Evolutionary conservation across 2,888 invertebrate genomes (phyloP).

Genomic region (Elmis aenea): DNA sequence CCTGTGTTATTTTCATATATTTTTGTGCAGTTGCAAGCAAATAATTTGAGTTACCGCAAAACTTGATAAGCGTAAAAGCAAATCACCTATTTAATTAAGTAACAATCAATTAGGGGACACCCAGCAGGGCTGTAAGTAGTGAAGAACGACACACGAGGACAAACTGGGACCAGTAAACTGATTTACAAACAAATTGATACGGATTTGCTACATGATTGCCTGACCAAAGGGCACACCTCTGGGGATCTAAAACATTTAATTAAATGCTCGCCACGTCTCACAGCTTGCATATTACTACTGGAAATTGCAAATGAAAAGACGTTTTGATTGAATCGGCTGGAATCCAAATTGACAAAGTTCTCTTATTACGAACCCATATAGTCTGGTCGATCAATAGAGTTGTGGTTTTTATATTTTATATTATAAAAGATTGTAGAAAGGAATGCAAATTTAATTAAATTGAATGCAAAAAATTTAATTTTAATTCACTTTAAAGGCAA

Average conservation of each 20-base stretch:
- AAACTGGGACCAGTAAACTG: too few species aligned
- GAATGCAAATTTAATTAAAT: too few species aligned
- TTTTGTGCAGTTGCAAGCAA: too few species aligned
- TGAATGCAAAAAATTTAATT: conserved; percentile 2
- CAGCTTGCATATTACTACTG: conserved; percentile 33
- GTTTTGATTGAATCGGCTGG: conserved; percentile 18
- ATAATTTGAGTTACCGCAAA: too few species aligned
- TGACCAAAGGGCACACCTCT: conserved; percentile 40
- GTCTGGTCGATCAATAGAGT: conserved; percentile 11
- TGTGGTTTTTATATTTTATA: too few species aligned
- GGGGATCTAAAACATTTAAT: conserved; percentile 41
- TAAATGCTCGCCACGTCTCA: conserved; percentile 37
- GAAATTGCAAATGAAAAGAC: conserved; percentile 28
- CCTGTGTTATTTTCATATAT: too few species aligned
- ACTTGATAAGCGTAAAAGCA: too few species aligned
- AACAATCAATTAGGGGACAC: conserved; percentile 19
- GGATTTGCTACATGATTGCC: conserved; percentile 38
- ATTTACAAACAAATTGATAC: conserved; percentile 35
- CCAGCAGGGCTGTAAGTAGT: conserved; percentile 18
- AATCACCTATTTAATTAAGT: conserved; percentile 19
- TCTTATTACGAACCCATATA: conserved; percentile 14
- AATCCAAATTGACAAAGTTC: conserved; percentile 3
- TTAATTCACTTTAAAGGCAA: too few species aligned
- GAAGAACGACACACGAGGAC: too few species aligned
- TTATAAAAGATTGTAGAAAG: too few species aligned